phyloP scores from a whole-genome alignment of 2,888 invertebrate genomes.

The Heteromurus nitidus region DNA sequence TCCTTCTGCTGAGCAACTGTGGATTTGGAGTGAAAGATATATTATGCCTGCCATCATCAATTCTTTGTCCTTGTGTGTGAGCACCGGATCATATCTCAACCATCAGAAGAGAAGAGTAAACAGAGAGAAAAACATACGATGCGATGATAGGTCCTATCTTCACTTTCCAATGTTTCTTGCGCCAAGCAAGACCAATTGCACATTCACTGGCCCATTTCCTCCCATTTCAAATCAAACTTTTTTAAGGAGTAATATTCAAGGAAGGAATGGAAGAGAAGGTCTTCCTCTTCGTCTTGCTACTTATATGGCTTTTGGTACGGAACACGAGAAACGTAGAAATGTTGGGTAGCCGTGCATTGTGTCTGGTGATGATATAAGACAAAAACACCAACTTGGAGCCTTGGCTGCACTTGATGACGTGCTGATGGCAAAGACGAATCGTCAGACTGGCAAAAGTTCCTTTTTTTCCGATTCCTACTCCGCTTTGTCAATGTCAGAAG shows the following conservation, averaged over 20 bases:
- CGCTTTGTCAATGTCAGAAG: slow-evolving; percentile 59
- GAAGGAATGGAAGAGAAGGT: no score
- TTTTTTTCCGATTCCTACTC: slow-evolving; percentile 23
- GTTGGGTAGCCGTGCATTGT: not conserved
- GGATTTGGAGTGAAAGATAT: not conserved
- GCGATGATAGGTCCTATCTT: slow-evolving; percentile 49
- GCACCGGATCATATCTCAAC: not conserved
- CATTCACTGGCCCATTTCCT: slow-evolving; percentile 46
- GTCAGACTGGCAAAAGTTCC: slow-evolving; percentile 45
- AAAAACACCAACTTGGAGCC: not conserved
- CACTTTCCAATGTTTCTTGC: slow-evolving; percentile 38
- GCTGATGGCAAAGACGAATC: slow-evolving; percentile 61
- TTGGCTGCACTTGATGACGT: slow-evolving; percentile 58
- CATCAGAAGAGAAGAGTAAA: not conserved
- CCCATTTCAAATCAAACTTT: slow-evolving; percentile 29
- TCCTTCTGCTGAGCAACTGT: not conserved
- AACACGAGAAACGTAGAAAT: not conserved
- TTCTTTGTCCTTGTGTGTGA: not conserved
- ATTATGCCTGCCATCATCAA: not conserved
- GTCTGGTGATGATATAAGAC: not conserved
- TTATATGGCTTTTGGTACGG: not conserved
- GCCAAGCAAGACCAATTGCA: slow-evolving; percentile 41
- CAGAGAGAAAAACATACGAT: slow-evolving; percentile 27
- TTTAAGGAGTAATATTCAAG: no score
- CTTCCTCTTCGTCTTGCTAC: no score